A percentile compares a stretch with the other conserved stretches of the same genome.
phyloP scores from a whole-genome alignment of 2,113 vertebrate species.

The Empidonax traillii region DNA sequence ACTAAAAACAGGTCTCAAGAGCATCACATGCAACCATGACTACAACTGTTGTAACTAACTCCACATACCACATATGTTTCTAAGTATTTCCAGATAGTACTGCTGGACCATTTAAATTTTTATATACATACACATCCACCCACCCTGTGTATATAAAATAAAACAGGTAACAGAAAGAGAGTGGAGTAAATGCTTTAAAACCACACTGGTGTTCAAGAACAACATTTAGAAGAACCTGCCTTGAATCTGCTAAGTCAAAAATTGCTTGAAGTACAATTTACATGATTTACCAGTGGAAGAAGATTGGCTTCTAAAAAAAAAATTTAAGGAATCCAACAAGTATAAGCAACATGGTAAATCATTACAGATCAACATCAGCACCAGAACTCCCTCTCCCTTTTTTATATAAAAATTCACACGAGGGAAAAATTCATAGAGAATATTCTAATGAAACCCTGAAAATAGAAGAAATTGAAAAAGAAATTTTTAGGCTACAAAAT shows the following conservation, averaged over 20 bases:
- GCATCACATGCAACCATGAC: neutral
- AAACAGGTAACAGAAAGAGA: neutral
- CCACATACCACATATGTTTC: neutral
- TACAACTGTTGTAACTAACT: neutral
- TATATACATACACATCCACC: rapidly evolving
- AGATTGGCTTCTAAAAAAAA: neutral
- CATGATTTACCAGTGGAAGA: neutral
- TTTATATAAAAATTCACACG: neutral
- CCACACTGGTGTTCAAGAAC: neutral
- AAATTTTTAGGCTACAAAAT: neutral
- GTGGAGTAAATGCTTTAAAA: neutral
- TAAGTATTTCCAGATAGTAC: neutral
- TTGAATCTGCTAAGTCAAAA: neutral
- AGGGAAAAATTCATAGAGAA: neutral
- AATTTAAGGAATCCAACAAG: neutral
- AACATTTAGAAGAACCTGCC: neutral
- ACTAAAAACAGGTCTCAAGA: neutral
- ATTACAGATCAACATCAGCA: neutral
- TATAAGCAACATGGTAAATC: neutral
- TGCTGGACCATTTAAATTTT: neutral
- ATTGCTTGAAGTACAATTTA: neutral
- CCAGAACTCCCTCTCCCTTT: neutral
- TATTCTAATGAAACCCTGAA: neutral
- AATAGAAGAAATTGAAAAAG: neutral
- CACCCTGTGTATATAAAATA: neutral